A percentile compares a stretch with the other conserved stretches of the same genome.
These are phyloP conservation scores for Enteromius unitaeniatus DNA, from an alignment of 2,797 vertebrate genomes.

Conservation along the genomic window DNA sequence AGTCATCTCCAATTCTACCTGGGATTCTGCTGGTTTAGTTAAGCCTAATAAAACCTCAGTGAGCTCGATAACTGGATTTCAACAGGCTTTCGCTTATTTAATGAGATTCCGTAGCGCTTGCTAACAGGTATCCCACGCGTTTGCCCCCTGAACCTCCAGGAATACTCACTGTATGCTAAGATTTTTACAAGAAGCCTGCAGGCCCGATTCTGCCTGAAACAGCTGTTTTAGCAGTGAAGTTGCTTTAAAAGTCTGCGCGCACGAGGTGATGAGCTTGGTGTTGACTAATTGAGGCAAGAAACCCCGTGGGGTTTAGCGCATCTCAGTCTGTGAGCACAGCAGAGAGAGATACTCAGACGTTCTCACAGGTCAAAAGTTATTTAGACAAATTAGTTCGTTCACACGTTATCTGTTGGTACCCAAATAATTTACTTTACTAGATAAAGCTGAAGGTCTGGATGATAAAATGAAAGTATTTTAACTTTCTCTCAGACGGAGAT, in stretches of 20 bases:
- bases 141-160: constrained; percentile 24
- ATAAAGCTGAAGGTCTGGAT: background rate
- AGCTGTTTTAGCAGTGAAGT: constrained; percentile 24
- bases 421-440: background rate
- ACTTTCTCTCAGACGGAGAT: background rate
- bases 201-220: constrained; percentile 6
- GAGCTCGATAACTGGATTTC: constrained; percentile 32
- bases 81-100: constrained; percentile 26
- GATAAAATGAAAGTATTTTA: background rate
- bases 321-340: constrained; percentile 15
- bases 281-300: constrained; percentile 24
- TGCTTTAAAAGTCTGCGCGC: constrained; percentile 3
- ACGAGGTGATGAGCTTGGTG: constrained; percentile 25
- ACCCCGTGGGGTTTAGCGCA: background rate
- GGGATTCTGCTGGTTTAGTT: constrained; percentile 38
- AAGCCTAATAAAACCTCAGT: constrained; percentile 48
- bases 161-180: constrained; percentile 8
- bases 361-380: constrained; percentile 27
- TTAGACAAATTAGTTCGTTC: background rate
- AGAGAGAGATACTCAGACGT: background rate
- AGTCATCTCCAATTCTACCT: constrained; percentile 2
- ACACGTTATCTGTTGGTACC: background rate
- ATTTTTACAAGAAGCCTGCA: constrained; percentile 22
- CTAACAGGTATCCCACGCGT: constrained; percentile 45
- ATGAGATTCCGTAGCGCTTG: constrained; percentile 34